A percentile compares a stretch with the other conserved stretches of the same genome.
Evolutionary conservation across 2,797 vertebrate genomes (phyloP).

Genomic region (Scolopax bukidnonensis): DNA sequence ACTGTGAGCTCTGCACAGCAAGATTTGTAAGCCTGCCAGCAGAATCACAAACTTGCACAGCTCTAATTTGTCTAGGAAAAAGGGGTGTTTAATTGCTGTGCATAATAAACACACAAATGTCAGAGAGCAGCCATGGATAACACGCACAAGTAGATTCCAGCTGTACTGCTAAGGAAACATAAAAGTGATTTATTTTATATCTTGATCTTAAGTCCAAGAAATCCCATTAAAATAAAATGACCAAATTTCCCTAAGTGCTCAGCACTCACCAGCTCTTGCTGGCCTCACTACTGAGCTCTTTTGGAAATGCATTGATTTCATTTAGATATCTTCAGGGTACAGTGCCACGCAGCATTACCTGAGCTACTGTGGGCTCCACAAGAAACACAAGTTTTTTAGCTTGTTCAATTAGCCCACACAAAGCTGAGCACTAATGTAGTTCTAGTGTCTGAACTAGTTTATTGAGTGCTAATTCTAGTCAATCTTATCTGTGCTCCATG

Average conservation of each 20-base stretch:
- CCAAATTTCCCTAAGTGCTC: constrained; percentile 37
- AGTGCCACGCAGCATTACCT: not conserved
- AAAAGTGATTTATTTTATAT: constrained; percentile 37
- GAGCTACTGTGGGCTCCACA: not conserved
- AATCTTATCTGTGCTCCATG: not conserved
- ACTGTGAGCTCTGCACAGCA: constrained; percentile 2
- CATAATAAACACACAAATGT: constrained; percentile 25
- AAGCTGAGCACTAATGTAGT: not conserved
- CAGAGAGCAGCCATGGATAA: constrained; percentile 1
- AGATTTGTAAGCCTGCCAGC: constrained; percentile 66
- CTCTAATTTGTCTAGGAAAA: constrained; percentile 63
- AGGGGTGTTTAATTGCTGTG: constrained; percentile 56
- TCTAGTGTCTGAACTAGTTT: not conserved
- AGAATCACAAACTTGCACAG: constrained; percentile 36
- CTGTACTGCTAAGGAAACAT: not conserved
- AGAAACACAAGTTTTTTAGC: not conserved
- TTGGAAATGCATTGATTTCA: not conserved
- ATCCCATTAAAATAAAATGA: constrained; percentile 44
- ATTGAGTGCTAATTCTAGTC: not conserved
- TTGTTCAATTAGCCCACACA: not conserved
- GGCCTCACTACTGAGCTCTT: not conserved
- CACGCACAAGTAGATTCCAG: not conserved
- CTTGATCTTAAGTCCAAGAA: constrained; percentile 34
- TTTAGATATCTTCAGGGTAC: not conserved
- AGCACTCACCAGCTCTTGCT: not conserved